Evolutionary conservation across 2,797 vertebrate genomes (phyloP), one percentile per base, ranked within the genome.

Genomic region (Anolis apletophallus): DNA sequence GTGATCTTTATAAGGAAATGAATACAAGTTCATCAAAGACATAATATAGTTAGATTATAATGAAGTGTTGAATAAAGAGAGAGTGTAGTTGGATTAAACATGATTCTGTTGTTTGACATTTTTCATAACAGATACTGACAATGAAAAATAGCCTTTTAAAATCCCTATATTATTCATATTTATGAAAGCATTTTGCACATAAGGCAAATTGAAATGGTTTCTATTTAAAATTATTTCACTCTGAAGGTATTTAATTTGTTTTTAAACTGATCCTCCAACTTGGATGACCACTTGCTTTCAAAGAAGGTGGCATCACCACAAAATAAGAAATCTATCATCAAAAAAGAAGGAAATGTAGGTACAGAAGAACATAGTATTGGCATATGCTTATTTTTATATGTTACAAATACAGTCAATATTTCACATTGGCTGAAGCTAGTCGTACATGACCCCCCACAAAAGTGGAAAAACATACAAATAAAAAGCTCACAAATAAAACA

Each of bases 1-100:
- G 32, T 80, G 29, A 80, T 85, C 52, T 85, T 40, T 72, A 16
- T 85, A 34, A 46, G 13, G 55, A 85, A 61, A 85, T 59, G 67
- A 46, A 80, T 12, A 12, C 23, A 1, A 50, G 34, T 80, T 36
- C 34, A 40, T 85, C 67, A 80, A 80, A 80, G 69, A 29, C 54
- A 50, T 12, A 19, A 32, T n/a, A 46, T 3, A 50, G 50, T 9
- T 78, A 12, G n/a, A 52, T 68, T 84, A 68, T 68, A 76, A 54
- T 36, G 3, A 84, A 68, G n/a, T 84, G 7, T 34, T 16, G 59
- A 23, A 46, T 29, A 26, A 19, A 9, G 6, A 76, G 59, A 68
- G 1, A 9, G 26, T 32, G 21, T n/a, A 32, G 8, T 23, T 74
- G 40, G 29, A 46, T 26, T 21, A 61, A 61, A 16, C 16, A 34